A percentile compares a stretch with the other conserved stretches of the same genome.
These are phyloP conservation scores for Plutella xylostella DNA, from an alignment of 2,888 invertebrate genomes.

Conservation along the genomic window DNA sequence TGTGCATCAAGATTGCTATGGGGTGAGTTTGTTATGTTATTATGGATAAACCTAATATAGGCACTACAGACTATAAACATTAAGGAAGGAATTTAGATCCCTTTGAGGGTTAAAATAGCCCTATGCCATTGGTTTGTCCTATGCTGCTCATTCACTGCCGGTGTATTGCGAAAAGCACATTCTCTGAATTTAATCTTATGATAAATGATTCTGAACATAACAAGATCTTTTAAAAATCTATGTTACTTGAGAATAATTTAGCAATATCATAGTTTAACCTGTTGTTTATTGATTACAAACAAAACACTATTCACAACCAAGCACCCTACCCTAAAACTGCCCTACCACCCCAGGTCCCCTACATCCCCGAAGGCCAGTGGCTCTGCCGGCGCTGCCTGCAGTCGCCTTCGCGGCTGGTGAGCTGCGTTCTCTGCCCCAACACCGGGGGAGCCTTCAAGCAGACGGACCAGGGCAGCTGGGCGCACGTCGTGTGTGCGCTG, in stretches of 20 bases:
- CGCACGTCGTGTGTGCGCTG: slow-evolving; percentile 97
- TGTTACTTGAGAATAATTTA: too few relatives aligned
- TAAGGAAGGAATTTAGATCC: too few relatives aligned
- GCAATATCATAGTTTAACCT: too few relatives aligned
- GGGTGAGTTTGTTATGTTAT: slow-evolving; percentile 65
- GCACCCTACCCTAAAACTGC: neutral
- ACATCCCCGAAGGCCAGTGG: slow-evolving; percentile 98
- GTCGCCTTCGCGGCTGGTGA: slow-evolving; percentile 95
- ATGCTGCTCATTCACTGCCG: too few relatives aligned
- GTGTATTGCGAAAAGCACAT: too few relatives aligned
- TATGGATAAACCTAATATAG: neutral
- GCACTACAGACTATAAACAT: neutral
- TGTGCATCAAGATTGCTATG: slow-evolving; percentile 99
- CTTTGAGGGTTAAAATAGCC: too few relatives aligned
- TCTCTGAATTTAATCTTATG: too few relatives aligned
- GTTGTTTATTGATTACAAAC: too few relatives aligned
- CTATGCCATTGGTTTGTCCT: too few relatives aligned
- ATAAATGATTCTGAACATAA: too few relatives aligned
- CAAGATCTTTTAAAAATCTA: too few relatives aligned
- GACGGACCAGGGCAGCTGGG: slow-evolving; percentile 96
- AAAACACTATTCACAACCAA: too few relatives aligned
- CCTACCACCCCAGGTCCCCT: slow-evolving; percentile 71
- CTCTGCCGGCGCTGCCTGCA: slow-evolving; percentile 95
- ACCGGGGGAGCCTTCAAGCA: slow-evolving; percentile 99
- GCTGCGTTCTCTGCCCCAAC: slow-evolving; percentile 98